Evolutionary conservation across 1,140 invertebrate genomes (phyloP).

Genomic region (Chelonus insularis): DNA sequence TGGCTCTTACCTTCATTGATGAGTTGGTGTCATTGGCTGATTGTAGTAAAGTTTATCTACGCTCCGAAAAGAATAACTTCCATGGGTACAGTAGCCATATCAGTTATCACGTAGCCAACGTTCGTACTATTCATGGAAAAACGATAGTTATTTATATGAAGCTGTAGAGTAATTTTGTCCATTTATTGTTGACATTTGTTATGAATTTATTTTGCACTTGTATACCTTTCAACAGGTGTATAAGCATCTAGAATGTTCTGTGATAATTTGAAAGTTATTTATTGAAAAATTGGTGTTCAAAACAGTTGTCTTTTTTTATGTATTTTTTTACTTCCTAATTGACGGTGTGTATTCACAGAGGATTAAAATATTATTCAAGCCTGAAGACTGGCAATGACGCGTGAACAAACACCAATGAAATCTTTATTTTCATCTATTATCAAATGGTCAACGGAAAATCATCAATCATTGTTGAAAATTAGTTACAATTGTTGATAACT

Average conservation of each 20-base stretch:
- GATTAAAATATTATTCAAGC: background rate
- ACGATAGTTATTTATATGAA: slow-evolving; percentile 20
- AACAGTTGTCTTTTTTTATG: background rate
- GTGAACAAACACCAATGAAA: background rate
- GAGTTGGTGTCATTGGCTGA: background rate
- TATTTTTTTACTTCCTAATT: background rate
- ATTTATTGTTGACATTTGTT: no score
- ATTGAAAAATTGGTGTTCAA: background rate
- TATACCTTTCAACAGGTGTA: no score
- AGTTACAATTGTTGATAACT: background rate
- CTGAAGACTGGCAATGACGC: slow-evolving; percentile 5
- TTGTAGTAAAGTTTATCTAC: background rate
- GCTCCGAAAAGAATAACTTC: background rate
- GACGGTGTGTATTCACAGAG: background rate
- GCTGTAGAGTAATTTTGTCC: background rate
- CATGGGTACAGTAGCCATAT: slow-evolving; percentile 16
- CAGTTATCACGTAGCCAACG: slow-evolving; percentile 7
- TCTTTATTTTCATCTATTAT: background rate
- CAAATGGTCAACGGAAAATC: background rate
- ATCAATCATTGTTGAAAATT: slow-evolving; percentile 3
- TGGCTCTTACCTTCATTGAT: background rate
- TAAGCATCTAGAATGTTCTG: background rate
- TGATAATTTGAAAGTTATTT: background rate
- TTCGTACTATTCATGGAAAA: slow-evolving; percentile 18
- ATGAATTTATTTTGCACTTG: no score